These are phyloP conservation scores for Austrolebias charrua DNA, from an alignment of 2,797 vertebrate species.

Conservation along the genomic window DNA sequence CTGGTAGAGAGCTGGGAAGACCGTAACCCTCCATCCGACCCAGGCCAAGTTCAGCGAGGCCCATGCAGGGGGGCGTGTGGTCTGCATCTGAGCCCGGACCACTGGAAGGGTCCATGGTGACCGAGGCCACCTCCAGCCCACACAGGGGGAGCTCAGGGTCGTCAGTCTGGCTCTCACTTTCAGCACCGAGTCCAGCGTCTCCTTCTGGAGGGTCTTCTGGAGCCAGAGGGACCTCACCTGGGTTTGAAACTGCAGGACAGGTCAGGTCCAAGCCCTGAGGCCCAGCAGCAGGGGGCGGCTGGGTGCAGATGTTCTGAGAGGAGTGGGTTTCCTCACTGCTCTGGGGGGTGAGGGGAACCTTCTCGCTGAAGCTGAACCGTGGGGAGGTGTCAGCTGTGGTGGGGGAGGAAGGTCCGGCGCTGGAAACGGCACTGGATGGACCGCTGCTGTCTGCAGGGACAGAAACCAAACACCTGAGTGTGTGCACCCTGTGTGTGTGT, in stretches of 20 bases:
- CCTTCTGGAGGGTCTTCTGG: constrained; percentile 60
- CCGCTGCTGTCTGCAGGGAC: constrained; percentile 92
- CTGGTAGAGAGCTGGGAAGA: constrained; percentile 74
- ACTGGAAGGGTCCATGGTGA: not conserved
- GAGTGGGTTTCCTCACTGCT: constrained; percentile 83
- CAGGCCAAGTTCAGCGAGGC: constrained; percentile 63
- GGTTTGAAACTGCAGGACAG: constrained; percentile 22
- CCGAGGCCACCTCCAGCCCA: not conserved
- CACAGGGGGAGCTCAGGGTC: constrained; percentile 8
- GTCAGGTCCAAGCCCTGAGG: constrained; percentile 38
- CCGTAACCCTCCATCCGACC: constrained; percentile 71
- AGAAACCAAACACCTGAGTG: constrained; percentile 1
- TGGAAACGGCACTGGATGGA: constrained; percentile 94
- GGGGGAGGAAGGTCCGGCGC: constrained; percentile 94
- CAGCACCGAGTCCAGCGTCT: constrained; percentile 6
- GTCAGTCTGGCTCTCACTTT: constrained; percentile 14
- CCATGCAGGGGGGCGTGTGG: constrained; percentile 47
- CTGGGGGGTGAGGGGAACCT: constrained; percentile 80
- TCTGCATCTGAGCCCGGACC: constrained; percentile 9
- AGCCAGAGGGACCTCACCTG: constrained; percentile 39
- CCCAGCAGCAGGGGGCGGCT: constrained; percentile 12
- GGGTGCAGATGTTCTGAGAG: constrained; percentile 53
- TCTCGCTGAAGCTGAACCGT: constrained; percentile 91
- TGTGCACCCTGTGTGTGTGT: not conserved
- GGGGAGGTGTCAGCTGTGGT: constrained; percentile 85